A percentile compares a stretch with the other conserved stretches of the same genome.
Conservation (phyloP, 2,888 invertebrate species). For the Tetanocera ferruginea region DNA sequence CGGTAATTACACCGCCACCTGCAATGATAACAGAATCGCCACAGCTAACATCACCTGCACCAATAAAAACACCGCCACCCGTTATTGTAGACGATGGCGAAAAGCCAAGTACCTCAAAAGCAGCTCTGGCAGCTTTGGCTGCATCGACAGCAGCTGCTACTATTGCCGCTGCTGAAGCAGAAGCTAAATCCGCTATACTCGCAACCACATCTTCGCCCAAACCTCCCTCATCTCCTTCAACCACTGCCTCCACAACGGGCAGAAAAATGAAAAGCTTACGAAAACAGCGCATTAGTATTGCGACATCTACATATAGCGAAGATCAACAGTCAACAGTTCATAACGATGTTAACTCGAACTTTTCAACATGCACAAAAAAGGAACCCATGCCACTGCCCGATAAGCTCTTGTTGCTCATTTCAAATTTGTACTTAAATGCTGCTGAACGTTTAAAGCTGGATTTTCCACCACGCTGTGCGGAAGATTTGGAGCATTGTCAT, state of each 20-base stretch:
- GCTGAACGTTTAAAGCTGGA: conserved; percentile 59
- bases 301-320: neutral
- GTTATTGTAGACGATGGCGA: neutral
- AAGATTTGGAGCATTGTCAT: conserved; percentile 60
- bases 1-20: neutral
- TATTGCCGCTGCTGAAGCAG: neutral
- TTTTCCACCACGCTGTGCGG: conserved; percentile 60
- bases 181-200: neutral
- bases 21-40: neutral
- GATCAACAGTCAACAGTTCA: neutral
- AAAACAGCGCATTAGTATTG: neutral
- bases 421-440: conserved; percentile 62
- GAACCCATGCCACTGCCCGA: conserved; percentile 46
- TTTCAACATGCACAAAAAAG: conserved; percentile 47
- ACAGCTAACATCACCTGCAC: neutral
- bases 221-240: neutral
- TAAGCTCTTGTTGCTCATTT: conserved; percentile 59
- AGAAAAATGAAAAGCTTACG: neutral
- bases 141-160: neutral
- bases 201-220: neutral
- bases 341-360: conserved; percentile 8
- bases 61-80: neutral
- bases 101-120: conserved; percentile 17
- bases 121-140: neutral
- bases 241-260: neutral